Percentiles rank a stretch among this genome's conserved stretches.
Conservation (phyloP, 2,797 vertebrate species). For the Anniella stebbinsi region DNA sequence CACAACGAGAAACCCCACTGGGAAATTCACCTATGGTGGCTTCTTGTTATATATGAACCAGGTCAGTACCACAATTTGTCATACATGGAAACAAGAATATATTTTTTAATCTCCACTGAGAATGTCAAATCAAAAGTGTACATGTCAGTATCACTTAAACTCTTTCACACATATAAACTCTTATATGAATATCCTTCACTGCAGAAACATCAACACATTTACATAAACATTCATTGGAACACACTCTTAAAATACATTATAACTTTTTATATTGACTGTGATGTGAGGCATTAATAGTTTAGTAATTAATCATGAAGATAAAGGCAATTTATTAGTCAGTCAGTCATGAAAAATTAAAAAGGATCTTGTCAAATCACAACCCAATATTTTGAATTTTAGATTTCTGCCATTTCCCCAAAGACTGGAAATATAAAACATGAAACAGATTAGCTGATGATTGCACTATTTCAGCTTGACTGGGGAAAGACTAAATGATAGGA, state of each 20-base stretch:
- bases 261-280: slow-evolving; percentile 69
- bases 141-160: slow-evolving; percentile 10
- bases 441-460: slow-evolving; percentile 79
- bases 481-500: slow-evolving; percentile 73
- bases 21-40: too few species aligned
- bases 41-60: too few species aligned
- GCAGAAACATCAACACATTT: slow-evolving; percentile 55
- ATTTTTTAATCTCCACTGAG: slow-evolving; percentile 20
- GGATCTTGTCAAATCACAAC: slow-evolving; percentile 75
- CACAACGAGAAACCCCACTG: too few species aligned
- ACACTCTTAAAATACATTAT: slow-evolving; percentile 65
- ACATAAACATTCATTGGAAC: slow-evolving; percentile 66
- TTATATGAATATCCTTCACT: slow-evolving; percentile 47
- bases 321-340: slow-evolving; percentile 78
- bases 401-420: slow-evolving; percentile 79
- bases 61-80: background rate
- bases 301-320: slow-evolving; percentile 74
- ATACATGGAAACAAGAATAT: slow-evolving; percentile 26
- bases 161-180: slow-evolving; percentile 50
- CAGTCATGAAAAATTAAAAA: slow-evolving; percentile 78
- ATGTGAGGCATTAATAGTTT: slow-evolving; percentile 73
- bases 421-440: slow-evolving; percentile 79
- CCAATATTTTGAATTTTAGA: slow-evolving; percentile 80
- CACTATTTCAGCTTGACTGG: slow-evolving; percentile 70
- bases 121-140: slow-evolving; percentile 33